Evolutionary conservation across 2,888 invertebrate species (phyloP).

Genomic region (Aradus depressus): DNA sequence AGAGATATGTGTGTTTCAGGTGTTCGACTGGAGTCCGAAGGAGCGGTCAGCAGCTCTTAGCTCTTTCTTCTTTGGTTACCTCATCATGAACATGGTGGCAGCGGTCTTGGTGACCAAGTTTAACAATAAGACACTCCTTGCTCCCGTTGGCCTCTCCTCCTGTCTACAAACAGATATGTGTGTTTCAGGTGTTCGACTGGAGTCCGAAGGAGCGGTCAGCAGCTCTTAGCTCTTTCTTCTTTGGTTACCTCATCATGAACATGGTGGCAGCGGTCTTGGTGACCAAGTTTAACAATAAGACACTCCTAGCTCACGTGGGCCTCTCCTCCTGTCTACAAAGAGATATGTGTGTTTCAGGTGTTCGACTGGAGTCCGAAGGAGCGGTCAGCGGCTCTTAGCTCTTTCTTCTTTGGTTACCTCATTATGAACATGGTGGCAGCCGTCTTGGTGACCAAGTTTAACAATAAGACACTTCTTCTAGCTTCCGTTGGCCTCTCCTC

Average conservation of each 20-base stretch:
- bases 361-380: conserved; percentile 47
- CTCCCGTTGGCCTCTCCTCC: too few relatives aligned
- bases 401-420: conserved; percentile 70
- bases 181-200: conserved; percentile 54
- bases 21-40: conserved; percentile 46
- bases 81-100: conserved; percentile 57
- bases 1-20: too few relatives aligned
- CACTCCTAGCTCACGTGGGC: too few relatives aligned
- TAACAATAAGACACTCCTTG: conserved; percentile 45
- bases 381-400: conserved; percentile 49
- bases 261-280: conserved; percentile 49
- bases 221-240: conserved; percentile 57
- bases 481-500: conserved; percentile 23
- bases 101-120: conserved; percentile 42
- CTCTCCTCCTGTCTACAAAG: too few relatives aligned
- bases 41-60: conserved; percentile 49
- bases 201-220: conserved; percentile 44
- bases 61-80: conserved; percentile 69
- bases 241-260: conserved; percentile 66
- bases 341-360: conserved; percentile 38
- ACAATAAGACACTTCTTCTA: conserved; percentile 42
- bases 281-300: conserved; percentile 44
- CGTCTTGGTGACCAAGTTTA: conserved; percentile 43
- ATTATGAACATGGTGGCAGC: conserved; percentile 56
- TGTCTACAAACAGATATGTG: too few relatives aligned